Evolutionary conservation across 2,797 vertebrate species (phyloP).

Genomic region (Gymnoscopelus braueri): DNA sequence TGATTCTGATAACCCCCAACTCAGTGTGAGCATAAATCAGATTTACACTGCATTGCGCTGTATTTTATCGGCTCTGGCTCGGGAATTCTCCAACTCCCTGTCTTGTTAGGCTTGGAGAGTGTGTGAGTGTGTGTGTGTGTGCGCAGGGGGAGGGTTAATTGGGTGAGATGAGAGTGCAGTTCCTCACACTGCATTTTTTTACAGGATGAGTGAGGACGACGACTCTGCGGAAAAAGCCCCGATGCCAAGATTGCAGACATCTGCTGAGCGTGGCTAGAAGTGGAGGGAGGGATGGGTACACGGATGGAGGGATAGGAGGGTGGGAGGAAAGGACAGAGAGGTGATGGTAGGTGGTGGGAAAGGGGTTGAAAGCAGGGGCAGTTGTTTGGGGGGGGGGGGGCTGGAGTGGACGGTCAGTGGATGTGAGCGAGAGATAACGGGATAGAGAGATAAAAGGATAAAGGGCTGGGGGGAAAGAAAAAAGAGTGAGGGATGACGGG

Average conservation of each 20-base stretch:
- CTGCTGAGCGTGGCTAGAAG: conserved; percentile 76
- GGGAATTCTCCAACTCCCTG: conserved; percentile 54
- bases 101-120: conserved; percentile 57
- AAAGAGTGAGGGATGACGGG: conserved; percentile 73
- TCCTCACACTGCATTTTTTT: conserved; percentile 71
- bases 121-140: not conserved
- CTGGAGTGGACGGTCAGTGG: conserved; percentile 40
- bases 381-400: conserved; percentile 13
- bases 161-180: conserved; percentile 71
- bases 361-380: conserved; percentile 17
- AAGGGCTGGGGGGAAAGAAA: conserved; percentile 51
- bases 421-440: conserved; percentile 70
- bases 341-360: conserved; percentile 43
- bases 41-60: conserved; percentile 70
- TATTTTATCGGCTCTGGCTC: conserved; percentile 51
- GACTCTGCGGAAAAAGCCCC: conserved; percentile 72
- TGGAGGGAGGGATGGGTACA: conserved; percentile 54
- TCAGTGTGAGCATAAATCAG: conserved; percentile 46
- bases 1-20: conserved; percentile 52
- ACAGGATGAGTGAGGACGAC: conserved; percentile 64
- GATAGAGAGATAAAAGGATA: conserved; percentile 77
- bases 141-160: conserved; percentile 53
- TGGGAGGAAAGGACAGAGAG: conserved; percentile 35
- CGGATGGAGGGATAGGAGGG: conserved; percentile 21
- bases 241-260: conserved; percentile 79